Base-by-base conservation (phyloP, 2,113 vertebrate genomes). In the Corydoras sp. region DNA sequence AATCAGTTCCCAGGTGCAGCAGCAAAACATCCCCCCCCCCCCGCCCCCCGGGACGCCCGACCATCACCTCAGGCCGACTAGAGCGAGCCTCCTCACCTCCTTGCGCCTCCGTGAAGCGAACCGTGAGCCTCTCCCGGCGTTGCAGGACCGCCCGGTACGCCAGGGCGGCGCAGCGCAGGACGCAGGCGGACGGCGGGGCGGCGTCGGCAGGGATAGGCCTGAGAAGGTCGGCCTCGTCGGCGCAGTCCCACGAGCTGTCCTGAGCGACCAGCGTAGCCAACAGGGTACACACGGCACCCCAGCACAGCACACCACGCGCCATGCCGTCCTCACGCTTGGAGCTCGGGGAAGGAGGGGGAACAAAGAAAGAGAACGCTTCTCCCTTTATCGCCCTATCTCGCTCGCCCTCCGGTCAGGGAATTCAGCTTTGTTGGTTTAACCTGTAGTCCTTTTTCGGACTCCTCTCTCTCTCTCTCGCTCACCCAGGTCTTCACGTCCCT, bases 131-230 rank as follows among this genome's bases (percentile, higher is more conserved):
- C 53, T 85, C 80, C 76, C 80, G 81, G 10, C 80, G 77, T 14
- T 74, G 71, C 53, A 81, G 0, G 71, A 88, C 86, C 53, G 60
- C 81, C 31, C 65, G 15, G 77, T 81, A 90, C 0, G 83, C 87
- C 78, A 80, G 80, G 3, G 50, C 70, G 1, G 85, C 86, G 75
- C 89, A 91, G 64, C 79, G 81, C 62, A 87, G 15, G 50, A 89
- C 77, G 72, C 89, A 91, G 3, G 80, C 78, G 0, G 85, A 80
- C 2, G 83, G 77, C 2, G 55, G 24, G 9, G 31, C 35, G 65
- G 69, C 31, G 0, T 61, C 55, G 9, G 5, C 70, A 9, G 82
- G 49, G 4, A 67, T 63, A 14, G 71, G 72, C 12, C 10, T 62
- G 49, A 89, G 58, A 48, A 77, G 2, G 15, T 60, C 30, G 53